Evolutionary conservation across 2,888 invertebrate genomes (phyloP).

Genomic region (Bembecia ichneumoniformis): DNA sequence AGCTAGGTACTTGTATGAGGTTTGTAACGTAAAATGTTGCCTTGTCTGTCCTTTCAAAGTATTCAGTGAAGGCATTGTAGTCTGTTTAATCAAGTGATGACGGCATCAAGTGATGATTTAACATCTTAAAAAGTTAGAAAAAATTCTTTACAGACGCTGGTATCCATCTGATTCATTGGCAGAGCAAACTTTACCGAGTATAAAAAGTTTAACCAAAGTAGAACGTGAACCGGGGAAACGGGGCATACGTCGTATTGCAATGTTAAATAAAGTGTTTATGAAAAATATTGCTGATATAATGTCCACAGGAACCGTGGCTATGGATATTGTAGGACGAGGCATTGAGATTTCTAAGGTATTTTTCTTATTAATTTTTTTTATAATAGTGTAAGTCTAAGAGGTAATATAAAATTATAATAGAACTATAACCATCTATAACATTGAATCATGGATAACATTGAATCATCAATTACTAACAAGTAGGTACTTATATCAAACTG

Average conservation of each 20-base stretch:
- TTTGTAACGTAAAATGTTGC: too few relatives aligned
- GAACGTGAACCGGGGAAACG: constrained; percentile 65
- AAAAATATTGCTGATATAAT: constrained; percentile 83
- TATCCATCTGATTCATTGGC: constrained; percentile 29
- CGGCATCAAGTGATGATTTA: too few relatives aligned
- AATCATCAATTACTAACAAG: too few relatives aligned
- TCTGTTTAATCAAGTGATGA: too few relatives aligned
- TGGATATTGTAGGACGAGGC: constrained; percentile 74
- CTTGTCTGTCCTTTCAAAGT: too few relatives aligned
- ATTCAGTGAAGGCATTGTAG: too few relatives aligned
- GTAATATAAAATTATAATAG: neutral
- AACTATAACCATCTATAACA: too few relatives aligned
- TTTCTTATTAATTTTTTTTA: neutral
- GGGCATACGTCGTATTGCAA: constrained; percentile 72
- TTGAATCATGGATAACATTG: too few relatives aligned
- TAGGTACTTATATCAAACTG: too few relatives aligned
- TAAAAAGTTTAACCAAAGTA: constrained; percentile 54
- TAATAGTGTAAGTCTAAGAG: neutral
- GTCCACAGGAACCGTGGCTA: constrained; percentile 78
- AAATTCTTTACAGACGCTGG: constrained; percentile 38
- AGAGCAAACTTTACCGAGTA: constrained; percentile 32
- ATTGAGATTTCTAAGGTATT: constrained; percentile 80
- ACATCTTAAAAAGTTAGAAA: constrained; percentile 1
- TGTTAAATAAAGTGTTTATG: constrained; percentile 88
- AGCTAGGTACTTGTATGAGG: too few relatives aligned